Evolutionary conservation across 2,113 vertebrate genomes (phyloP).

Genomic region (Leptobrachium leishanense): DNA sequence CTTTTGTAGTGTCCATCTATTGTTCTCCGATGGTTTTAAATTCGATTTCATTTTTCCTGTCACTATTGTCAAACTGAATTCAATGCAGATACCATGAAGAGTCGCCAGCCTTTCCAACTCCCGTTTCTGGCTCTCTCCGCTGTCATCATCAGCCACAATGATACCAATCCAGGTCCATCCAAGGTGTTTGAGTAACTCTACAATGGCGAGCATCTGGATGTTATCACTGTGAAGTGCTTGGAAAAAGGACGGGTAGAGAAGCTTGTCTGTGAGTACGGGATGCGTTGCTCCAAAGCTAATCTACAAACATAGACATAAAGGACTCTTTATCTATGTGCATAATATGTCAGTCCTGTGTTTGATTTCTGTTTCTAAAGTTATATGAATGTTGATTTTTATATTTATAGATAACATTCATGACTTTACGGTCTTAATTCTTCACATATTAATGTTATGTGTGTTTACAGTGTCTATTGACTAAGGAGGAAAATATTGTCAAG

Average conservation of each 20-base stretch:
- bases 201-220: not conserved
- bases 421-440: too few species aligned
- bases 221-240: not conserved
- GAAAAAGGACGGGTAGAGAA: constrained; percentile 5
- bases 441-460: too few species aligned
- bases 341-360: too few species aligned
- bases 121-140: not conserved
- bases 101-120: not conserved
- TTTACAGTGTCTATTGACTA: too few species aligned
- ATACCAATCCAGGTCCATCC: constrained; percentile 29
- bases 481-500: too few species aligned
- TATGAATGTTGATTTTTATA: too few species aligned
- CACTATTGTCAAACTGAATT: not conserved
- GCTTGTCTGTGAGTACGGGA: not conserved
- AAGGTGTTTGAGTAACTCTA: constrained; percentile 4
- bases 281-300: constrained; percentile 1
- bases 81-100: not conserved
- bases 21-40: not conserved
- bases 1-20: not conserved
- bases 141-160: constrained; percentile 5
- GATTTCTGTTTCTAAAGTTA: too few species aligned
- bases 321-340: too few species aligned
- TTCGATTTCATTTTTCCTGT: too few species aligned
- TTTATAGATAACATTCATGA: too few species aligned
- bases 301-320: not conserved